A percentile compares a stretch with the other conserved stretches of the same genome.
Conservation (phyloP, 2,888 invertebrate genomes). For the Agonopterix alstromeriana region DNA sequence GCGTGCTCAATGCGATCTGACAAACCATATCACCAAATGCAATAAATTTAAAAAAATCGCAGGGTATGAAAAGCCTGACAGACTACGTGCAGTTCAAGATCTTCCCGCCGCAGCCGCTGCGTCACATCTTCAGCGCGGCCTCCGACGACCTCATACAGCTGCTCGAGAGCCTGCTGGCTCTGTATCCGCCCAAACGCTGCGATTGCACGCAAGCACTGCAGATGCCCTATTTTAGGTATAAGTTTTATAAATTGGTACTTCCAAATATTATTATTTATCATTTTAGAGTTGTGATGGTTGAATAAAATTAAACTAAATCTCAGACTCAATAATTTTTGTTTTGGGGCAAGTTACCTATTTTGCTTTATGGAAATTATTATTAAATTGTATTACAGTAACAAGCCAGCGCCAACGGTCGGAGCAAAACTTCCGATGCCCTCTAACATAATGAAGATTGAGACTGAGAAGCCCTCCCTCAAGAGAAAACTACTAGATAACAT, state of each 20-base stretch:
- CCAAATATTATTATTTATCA: too few species aligned
- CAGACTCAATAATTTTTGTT: too few species aligned
- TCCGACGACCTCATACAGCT: conserved; percentile 92
- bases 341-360: too few species aligned
- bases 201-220: conserved; percentile 90
- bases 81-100: conserved; percentile 96
- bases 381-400: conserved; percentile 81
- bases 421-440: conserved; percentile 89
- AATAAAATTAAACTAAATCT: too few species aligned
- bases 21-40: too few species aligned
- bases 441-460: conserved; percentile 77
- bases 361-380: too few species aligned
- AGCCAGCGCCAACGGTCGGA: conserved; percentile 91
- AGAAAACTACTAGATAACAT: conserved; percentile 84
- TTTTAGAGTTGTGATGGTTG: too few species aligned
- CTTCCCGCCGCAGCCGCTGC: conserved; percentile 88
- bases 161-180: conserved; percentile 83
- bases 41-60: conserved; percentile 3
- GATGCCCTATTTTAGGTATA: conserved; percentile 91
- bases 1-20: too few species aligned
- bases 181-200: conserved; percentile 90
- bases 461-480: conserved; percentile 83
- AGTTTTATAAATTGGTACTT: neutral
- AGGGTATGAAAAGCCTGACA: conserved; percentile 85
- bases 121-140: conserved; percentile 97